Conservation (phyloP, 2,797 vertebrate genomes). For the Etheostoma nigrum region DNA sequence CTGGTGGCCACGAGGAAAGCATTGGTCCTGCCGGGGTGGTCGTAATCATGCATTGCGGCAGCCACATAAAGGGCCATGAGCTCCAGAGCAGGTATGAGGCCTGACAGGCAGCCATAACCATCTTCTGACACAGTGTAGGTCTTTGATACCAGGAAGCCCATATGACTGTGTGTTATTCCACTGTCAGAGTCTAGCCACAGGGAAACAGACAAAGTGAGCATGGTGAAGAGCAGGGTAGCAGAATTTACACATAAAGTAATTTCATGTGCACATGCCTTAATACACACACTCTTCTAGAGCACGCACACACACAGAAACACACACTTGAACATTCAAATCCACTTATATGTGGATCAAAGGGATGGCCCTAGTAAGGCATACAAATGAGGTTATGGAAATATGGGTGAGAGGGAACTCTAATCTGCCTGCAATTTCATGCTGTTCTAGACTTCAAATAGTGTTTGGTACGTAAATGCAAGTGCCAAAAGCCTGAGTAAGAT, state of each 20-base stretch:
- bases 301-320: constrained; percentile 21
- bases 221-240: constrained; percentile 39
- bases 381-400: constrained; percentile 77
- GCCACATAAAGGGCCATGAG: constrained; percentile 98
- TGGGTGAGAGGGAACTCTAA: constrained; percentile 71
- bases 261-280: constrained; percentile 23
- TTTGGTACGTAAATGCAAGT: constrained; percentile 55
- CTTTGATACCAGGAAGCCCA: constrained; percentile 95
- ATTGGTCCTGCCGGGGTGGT: constrained; percentile 97
- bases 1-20: constrained; percentile 98
- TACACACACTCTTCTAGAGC: constrained; percentile 1
- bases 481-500: constrained; percentile 65
- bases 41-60: constrained; percentile 98
- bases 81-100: constrained; percentile 96
- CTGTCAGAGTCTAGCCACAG: constrained; percentile 92
- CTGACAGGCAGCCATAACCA: constrained; percentile 93
- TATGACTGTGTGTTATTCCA: constrained; percentile 93
- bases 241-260: constrained; percentile 41
- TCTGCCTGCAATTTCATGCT: constrained; percentile 78
- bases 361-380: constrained; percentile 66
- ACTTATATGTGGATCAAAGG: constrained; percentile 78
- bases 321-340: constrained; percentile 60
- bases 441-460: constrained; percentile 74
- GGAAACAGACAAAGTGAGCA: constrained; percentile 49
- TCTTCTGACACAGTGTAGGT: constrained; percentile 90